Conservation (phyloP, 2,113 vertebrate genomes). For the Pluvianellus socialis region DNA sequence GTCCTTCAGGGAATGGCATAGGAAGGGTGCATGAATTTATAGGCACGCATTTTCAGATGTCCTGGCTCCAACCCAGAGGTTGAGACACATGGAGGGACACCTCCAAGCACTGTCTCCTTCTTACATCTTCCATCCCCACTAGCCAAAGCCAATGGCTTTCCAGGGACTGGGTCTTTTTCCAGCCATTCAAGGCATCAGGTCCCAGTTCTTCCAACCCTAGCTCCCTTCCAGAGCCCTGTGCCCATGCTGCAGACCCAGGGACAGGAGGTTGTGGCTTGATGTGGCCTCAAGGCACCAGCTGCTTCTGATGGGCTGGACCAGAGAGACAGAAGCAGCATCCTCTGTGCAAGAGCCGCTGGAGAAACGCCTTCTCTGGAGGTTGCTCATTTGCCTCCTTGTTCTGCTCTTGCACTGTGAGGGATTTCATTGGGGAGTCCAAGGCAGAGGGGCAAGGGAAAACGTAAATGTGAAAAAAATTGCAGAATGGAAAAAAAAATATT, state of each 20-base stretch:
- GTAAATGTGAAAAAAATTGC: background rate
- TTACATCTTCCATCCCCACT: background rate
- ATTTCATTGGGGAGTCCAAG: background rate
- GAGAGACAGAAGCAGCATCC: background rate
- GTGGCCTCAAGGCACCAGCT: background rate
- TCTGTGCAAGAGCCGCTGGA: background rate
- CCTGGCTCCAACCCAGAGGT: background rate
- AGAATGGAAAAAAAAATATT: background rate
- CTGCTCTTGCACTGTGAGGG: background rate
- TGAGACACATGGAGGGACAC: fast-evolving
- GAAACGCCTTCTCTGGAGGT: background rate
- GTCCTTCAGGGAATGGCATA: background rate
- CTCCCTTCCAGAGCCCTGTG: background rate
- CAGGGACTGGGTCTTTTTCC: background rate
- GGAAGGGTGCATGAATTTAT: background rate
- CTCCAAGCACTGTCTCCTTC: background rate
- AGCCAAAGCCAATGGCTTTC: background rate
- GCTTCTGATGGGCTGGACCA: background rate
- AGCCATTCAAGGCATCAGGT: background rate
- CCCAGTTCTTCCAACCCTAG: background rate
- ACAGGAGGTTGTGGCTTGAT: background rate
- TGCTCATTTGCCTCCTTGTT: background rate
- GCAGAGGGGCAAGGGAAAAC: background rate
- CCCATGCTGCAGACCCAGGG: background rate
- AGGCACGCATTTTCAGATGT: background rate